These are phyloP conservation scores for Propithecus perrieri DNA, from an alignment of 2,797 vertebrate genomes.

Conservation along the genomic window DNA sequence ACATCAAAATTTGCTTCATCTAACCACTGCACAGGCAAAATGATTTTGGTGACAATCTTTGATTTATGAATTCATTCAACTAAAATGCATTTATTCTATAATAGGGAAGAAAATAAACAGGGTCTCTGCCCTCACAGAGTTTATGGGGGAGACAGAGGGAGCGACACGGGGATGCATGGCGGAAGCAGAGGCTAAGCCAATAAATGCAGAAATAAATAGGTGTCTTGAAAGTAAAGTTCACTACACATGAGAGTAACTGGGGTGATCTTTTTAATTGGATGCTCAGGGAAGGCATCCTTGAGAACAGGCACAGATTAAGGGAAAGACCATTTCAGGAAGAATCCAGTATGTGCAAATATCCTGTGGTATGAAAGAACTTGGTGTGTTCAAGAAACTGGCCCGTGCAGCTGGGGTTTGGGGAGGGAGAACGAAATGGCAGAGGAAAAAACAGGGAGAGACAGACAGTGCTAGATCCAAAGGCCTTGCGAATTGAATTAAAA, in stretches of 20 bases:
- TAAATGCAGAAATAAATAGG: neutral
- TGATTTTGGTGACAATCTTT: neutral
- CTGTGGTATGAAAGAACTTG: neutral
- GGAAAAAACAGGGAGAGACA: neutral
- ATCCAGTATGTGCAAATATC: neutral
- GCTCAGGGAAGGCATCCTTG: neutral
- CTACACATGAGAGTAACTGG: neutral
- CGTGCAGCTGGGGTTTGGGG: neutral
- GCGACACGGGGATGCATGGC: fast-evolving
- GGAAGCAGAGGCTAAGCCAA: neutral
- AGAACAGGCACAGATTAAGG: neutral
- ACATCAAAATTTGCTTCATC: neutral
- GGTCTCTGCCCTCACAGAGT: neutral
- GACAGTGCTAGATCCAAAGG: neutral
- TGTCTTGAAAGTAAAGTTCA: neutral
- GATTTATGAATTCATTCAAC: neutral
- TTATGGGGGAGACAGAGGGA: neutral
- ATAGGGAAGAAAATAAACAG: neutral
- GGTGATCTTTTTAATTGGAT: neutral
- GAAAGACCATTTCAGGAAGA: neutral
- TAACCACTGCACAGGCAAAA: neutral
- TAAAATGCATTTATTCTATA: neutral
- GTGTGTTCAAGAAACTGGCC: neutral
- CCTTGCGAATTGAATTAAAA: neutral
- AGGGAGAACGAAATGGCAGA: fast-evolving